phyloP scores from a whole-genome alignment of 2,113 vertebrate genomes.

The Speoplatyrhinus poulsoni region DNA sequence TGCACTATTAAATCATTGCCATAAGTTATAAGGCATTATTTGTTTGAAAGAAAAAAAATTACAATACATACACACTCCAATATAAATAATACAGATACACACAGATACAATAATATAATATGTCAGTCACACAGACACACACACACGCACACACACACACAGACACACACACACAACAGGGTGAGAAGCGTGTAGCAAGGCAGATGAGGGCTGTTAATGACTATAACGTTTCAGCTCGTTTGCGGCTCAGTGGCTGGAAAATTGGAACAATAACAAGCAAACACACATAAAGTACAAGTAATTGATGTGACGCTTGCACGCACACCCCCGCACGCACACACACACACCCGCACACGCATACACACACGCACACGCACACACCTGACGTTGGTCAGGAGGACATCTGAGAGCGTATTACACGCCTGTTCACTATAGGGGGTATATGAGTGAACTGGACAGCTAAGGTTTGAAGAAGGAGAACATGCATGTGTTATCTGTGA shows the following conservation, averaged over 20 bases:
- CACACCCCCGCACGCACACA: not conserved
- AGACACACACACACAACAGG: not conserved
- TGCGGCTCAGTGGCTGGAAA: slow-evolving; percentile 75
- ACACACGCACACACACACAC: not conserved
- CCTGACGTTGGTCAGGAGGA: not conserved
- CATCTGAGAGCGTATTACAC: not conserved
- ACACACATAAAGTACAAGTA: slow-evolving; percentile 40
- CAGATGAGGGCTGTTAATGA: slow-evolving; percentile 70
- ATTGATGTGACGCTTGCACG: slow-evolving; percentile 39
- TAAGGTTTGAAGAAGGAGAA: too few relatives aligned
- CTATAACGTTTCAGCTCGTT: slow-evolving; percentile 66
- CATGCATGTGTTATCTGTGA: too few relatives aligned
- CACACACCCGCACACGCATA: not conserved
- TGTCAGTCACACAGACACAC: not conserved
- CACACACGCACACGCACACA: not conserved
- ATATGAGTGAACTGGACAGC: too few relatives aligned
- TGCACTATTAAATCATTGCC: too few relatives aligned
- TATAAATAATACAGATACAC: not conserved
- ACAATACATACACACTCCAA: slow-evolving; percentile 1
- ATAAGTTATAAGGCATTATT: too few relatives aligned
- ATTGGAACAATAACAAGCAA: slow-evolving; percentile 70
- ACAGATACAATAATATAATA: not conserved
- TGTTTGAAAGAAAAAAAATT: too few relatives aligned
- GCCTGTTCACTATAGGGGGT: too few relatives aligned
- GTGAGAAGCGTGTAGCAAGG: slow-evolving; percentile 52